Evolutionary conservation across 2,888 invertebrate genomes (phyloP).

Genomic region (Smittia sp.): DNA sequence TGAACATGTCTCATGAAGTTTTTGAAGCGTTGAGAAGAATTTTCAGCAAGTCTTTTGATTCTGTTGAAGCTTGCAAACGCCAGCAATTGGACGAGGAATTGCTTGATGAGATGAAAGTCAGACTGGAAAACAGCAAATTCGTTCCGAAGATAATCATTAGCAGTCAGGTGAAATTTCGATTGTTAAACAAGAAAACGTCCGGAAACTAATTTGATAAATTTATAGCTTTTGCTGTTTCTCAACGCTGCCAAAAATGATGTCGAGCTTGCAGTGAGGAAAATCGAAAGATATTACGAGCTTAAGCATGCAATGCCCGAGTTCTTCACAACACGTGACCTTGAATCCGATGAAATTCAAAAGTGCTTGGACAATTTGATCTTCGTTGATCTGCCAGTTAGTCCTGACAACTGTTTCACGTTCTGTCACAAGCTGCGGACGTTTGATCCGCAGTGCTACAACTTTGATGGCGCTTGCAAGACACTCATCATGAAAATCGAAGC

Average conservation of each 20-base stretch:
- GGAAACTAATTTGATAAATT: too few relatives aligned
- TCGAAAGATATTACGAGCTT: conserved; percentile 51
- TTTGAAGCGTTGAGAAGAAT: too few relatives aligned
- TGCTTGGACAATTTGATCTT: conserved; percentile 47
- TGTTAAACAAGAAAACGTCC: too few relatives aligned
- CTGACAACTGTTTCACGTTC: conserved; percentile 50
- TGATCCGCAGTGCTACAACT: conserved; percentile 59
- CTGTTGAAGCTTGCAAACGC: too few relatives aligned
- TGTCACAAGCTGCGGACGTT: conserved; percentile 61
- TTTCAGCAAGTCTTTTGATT: too few relatives aligned
- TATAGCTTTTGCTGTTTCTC: background rate
- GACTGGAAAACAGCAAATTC: too few relatives aligned
- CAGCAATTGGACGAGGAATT: too few relatives aligned
- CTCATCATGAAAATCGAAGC: conserved; percentile 46
- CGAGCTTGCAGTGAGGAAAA: conserved; percentile 43
- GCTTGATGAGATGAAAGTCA: too few relatives aligned
- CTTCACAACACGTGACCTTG: conserved; percentile 54
- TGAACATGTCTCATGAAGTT: too few relatives aligned
- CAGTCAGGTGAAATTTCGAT: too few relatives aligned
- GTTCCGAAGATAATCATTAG: too few relatives aligned
- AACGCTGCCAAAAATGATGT: background rate
- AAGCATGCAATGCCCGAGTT: conserved; percentile 54
- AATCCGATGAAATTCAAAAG: conserved; percentile 48
- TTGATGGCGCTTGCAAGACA: conserved; percentile 61
- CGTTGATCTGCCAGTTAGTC: conserved; percentile 54